Base-by-base conservation (phyloP, 1,140 invertebrate species). In the Caenorhabditis remanei region DNA sequence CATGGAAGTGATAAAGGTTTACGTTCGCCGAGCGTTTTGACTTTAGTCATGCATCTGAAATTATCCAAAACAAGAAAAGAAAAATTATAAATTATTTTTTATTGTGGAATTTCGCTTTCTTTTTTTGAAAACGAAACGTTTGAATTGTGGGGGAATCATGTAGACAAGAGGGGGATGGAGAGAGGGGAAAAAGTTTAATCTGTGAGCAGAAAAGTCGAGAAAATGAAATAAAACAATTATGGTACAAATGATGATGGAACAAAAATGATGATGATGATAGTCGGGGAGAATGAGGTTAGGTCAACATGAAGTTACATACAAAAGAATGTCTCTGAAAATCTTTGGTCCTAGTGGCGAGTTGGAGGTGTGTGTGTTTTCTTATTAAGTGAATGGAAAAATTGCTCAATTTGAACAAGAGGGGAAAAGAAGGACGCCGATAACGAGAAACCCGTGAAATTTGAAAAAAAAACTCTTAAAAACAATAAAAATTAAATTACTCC, bases 281-380 rank as follows among this genome's bases (percentile, higher is more conserved):
- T 50, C 43, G 53, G 53, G 19, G 53, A 14, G 32, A 48, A 79
- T 50, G 19, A 43, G n/a, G 11, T 79, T 24, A 79, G 8, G 6
- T 9, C 7, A 71, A 71, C 43, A 24, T 50, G 46, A 7, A 50
- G 4, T 43, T 16, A 71, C 11, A 50, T 79, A 50, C 71, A 79
- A 79, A n/a, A 24, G 24, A 79, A 50, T 19, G 40, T 79, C 14
- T 41, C 43, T 46, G 14, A 79, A 79, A 79, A 11, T 79, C 71
- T 79, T 79, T 79, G 71, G 71, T 79, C 71, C 71, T 79, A 79
- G 46, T 79, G 71, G 71, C 71, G 71, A 79, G 46, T 53, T 53
- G 11, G 32, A 32, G 32, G 32, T 53, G 16, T 53, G 16, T 13
- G 16, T 14, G 16, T 53, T 53, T 79, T 79, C 11, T 13, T 32